Evolutionary conservation across 2,797 vertebrate species (phyloP).

Genomic region (Intellagama lesueurii): DNA sequence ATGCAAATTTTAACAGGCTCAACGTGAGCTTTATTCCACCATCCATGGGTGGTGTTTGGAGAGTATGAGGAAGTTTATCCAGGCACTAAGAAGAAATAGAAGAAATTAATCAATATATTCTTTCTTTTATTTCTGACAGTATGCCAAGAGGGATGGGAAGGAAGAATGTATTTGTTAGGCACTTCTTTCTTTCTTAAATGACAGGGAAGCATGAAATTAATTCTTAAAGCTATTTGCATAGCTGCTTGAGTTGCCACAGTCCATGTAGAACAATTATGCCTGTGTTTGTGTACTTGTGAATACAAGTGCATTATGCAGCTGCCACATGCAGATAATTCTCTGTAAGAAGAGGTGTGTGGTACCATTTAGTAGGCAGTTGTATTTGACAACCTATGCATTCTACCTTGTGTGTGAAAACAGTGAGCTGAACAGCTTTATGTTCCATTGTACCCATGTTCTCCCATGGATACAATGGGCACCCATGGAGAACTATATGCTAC

Average conservation of each 20-base stretch:
- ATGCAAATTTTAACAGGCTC: background rate
- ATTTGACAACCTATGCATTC: too few relatives aligned
- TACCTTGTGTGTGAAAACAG: too few relatives aligned
- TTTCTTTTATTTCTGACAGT: background rate
- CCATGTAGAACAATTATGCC: background rate
- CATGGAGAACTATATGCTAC: too few relatives aligned
- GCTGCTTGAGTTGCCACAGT: background rate
- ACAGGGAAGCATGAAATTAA: background rate
- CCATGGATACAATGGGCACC: too few relatives aligned
- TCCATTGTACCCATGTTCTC: too few relatives aligned
- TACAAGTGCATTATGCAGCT: too few relatives aligned
- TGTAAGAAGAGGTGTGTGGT: too few relatives aligned
- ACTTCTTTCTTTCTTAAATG: background rate
- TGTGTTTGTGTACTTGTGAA: too few relatives aligned
- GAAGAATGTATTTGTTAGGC: background rate
- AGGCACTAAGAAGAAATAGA: background rate
- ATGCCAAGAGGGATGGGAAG: background rate
- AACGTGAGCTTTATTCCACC: too few relatives aligned
- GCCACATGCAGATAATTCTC: too few relatives aligned
- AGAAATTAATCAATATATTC: background rate
- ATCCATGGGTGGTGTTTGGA: background rate
- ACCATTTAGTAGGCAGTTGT: too few relatives aligned
- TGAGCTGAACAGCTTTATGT: too few relatives aligned
- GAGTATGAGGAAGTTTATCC: background rate
- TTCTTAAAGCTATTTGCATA: background rate